Conservation (phyloP, 2,113 vertebrate species). For the Cyprinus carpio region DNA sequence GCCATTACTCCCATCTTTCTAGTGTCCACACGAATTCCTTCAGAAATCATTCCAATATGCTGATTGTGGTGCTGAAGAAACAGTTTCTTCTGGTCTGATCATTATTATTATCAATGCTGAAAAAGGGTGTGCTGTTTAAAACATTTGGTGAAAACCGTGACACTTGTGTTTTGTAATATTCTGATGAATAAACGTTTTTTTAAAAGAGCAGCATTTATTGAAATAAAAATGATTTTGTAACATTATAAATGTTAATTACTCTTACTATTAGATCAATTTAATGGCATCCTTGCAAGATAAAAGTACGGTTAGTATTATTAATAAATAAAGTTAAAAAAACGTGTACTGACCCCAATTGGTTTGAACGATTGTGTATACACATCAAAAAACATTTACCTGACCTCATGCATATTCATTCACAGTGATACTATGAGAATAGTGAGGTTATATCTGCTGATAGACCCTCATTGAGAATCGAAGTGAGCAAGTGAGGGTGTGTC, state of each 20-base stretch:
- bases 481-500: constrained; percentile 57
- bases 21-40: background rate
- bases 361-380: background rate
- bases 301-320: background rate
- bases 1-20: too few relatives aligned
- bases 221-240: too few relatives aligned
- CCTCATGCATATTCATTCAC: constrained; percentile 8
- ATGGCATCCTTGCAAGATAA: background rate
- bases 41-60: background rate
- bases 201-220: background rate
- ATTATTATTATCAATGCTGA: background rate
- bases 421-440: constrained; percentile 19
- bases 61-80: background rate
- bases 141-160: background rate
- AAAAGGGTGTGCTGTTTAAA: background rate
- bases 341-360: background rate
- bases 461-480: constrained; percentile 29
- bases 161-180: background rate
- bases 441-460: constrained; percentile 13
- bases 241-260: too few relatives aligned
- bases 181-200: background rate
- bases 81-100: background rate
- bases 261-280: too few relatives aligned
- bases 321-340: background rate
- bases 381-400: background rate